Conservation (phyloP, 2,113 vertebrate genomes). For the Syrmaticus mikado region DNA sequence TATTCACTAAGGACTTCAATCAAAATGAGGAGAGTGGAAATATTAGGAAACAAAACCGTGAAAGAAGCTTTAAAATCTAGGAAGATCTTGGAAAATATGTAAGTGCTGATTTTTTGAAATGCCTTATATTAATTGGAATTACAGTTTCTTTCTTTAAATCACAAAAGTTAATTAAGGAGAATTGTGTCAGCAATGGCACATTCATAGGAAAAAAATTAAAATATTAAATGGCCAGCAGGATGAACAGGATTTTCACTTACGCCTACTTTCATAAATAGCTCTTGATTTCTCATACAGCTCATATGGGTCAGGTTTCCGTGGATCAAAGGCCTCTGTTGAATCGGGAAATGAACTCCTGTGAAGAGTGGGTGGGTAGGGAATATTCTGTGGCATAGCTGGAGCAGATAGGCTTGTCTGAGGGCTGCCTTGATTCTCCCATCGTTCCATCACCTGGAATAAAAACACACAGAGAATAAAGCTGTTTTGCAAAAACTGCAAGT, state of each 20-base stretch:
- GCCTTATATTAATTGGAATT: neutral
- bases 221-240: slow-evolving; percentile 17
- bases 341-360: slow-evolving; percentile 94
- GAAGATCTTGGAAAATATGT: neutral
- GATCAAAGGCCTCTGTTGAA: slow-evolving; percentile 93
- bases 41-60: neutral
- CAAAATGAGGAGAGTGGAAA: neutral
- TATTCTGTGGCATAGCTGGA: slow-evolving; percentile 87
- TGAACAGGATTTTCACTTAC: slow-evolving; percentile 88
- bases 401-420: slow-evolving; percentile 91
- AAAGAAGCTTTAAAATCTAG: neutral
- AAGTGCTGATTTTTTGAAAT: neutral
- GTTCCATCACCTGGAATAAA: slow-evolving; percentile 91
- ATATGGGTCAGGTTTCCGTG: slow-evolving; percentile 94
- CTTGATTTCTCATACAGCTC: slow-evolving; percentile 98
- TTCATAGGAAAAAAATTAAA: neutral
- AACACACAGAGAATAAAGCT: slow-evolving; percentile 16
- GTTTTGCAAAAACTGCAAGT: neutral
- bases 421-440: slow-evolving; percentile 94
- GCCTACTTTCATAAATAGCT: slow-evolving; percentile 99
- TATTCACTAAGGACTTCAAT: neutral
- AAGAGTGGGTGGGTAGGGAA: slow-evolving; percentile 89
- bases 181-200: neutral
- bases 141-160: slow-evolving; percentile 20
- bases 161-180: slow-evolving; percentile 25